Percentiles rank a stretch among this genome's conserved stretches.
phyloP scores from a whole-genome alignment of 2,797 vertebrate genomes.

The Manis crassicaudata region DNA sequence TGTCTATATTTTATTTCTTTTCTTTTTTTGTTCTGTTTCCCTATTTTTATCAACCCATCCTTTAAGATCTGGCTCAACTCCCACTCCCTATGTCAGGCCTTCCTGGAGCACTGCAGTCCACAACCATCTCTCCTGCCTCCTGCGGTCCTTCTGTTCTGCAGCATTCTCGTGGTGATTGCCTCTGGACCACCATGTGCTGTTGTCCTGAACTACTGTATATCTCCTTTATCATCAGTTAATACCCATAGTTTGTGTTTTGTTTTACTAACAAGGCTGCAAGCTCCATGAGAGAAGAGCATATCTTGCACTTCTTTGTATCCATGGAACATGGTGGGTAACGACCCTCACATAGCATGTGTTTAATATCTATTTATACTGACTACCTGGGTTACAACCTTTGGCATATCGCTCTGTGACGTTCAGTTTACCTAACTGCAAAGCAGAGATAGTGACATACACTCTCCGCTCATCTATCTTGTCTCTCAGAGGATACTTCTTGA shows the following conservation, averaged over 20 bases:
- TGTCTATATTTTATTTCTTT: neutral
- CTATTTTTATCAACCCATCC: neutral
- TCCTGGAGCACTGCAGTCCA: neutral
- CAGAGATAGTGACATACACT: neutral
- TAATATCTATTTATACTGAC: neutral
- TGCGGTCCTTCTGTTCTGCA: neutral
- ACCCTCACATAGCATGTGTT: neutral
- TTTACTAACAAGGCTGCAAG: neutral
- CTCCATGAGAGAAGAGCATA: neutral
- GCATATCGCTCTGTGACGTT: neutral
- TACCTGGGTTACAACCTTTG: neutral
- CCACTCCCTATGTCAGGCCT: neutral
- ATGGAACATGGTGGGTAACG: neutral
- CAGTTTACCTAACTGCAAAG: conserved; percentile 11
- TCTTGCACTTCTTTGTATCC: neutral
- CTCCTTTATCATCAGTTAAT: neutral
- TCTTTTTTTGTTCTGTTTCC: neutral
- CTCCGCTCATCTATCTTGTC: neutral
- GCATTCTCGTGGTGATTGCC: no score
- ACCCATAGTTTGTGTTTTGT: neutral
- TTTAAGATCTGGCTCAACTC: neutral
- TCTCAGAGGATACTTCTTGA: conserved; percentile 16
- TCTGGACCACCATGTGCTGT: neutral
- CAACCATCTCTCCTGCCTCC: neutral
- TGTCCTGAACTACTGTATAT: neutral